Evolutionary conservation across 1,140 invertebrate species (phyloP).

Genomic region (Phymorhynchus buccinoides): DNA sequence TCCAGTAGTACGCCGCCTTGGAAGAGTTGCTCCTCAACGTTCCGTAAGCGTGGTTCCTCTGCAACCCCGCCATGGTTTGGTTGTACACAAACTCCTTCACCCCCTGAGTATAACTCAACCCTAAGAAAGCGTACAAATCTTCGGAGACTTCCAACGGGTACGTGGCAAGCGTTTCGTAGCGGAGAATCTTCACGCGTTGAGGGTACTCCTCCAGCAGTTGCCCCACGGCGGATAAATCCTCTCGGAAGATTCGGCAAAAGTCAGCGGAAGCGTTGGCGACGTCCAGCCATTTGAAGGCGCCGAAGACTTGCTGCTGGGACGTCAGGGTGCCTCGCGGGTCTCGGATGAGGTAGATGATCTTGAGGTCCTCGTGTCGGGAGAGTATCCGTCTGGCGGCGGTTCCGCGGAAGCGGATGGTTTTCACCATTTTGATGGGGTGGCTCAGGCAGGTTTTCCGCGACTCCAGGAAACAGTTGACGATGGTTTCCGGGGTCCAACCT

Average conservation of each 20-base stretch:
- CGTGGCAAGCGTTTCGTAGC: constrained; percentile 48
- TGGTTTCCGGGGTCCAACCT: background rate
- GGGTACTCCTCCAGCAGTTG: constrained; percentile 24
- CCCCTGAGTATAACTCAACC: constrained; percentile 19
- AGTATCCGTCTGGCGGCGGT: constrained; percentile 37
- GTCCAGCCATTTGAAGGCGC: constrained; percentile 20
- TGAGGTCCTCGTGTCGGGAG: constrained; percentile 31
- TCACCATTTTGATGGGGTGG: constrained; percentile 39
- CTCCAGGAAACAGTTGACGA: constrained; percentile 31
- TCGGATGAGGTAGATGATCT: constrained; percentile 31
- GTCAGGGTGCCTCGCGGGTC: constrained; percentile 30
- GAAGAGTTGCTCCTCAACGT: constrained; percentile 8
- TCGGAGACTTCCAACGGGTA: constrained; percentile 41
- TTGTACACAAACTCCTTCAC: constrained; percentile 37
- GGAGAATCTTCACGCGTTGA: constrained; percentile 28
- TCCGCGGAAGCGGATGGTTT: constrained; percentile 44
- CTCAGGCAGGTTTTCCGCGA: constrained; percentile 31
- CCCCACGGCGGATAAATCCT: constrained; percentile 38
- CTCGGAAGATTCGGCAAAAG: constrained; percentile 48
- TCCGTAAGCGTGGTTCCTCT: background rate
- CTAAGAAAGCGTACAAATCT: constrained; percentile 43
- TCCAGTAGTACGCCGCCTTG: constrained; percentile 19
- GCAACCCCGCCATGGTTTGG: constrained; percentile 37
- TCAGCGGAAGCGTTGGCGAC: constrained; percentile 21
- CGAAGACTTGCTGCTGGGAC: constrained; percentile 30